Conservation (phyloP, 1,140 invertebrate species). For the Atta colombica region DNA sequence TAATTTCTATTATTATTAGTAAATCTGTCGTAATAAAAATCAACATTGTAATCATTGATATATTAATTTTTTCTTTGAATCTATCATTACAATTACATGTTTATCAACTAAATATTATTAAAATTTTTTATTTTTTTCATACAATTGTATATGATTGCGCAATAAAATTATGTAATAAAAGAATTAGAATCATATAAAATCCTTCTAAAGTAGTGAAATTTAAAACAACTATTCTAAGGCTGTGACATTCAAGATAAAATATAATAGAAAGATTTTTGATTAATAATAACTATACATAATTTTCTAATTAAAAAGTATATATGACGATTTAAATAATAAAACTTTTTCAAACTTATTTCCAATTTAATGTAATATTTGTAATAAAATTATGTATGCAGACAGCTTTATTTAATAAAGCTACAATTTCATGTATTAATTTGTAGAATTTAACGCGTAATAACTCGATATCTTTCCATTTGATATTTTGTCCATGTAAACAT, state of each 20-base stretch:
- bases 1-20: constrained; percentile 86
- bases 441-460: constrained; percentile 23
- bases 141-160: background rate
- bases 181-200: background rate
- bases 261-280: no score
- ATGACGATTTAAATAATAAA: background rate
- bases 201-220: background rate
- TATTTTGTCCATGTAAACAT: constrained; percentile 20
- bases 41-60: constrained; percentile 48
- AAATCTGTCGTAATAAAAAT: constrained; percentile 73
- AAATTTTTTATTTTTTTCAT: constrained; percentile 21
- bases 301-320: background rate
- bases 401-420: constrained; percentile 29
- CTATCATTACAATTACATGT: background rate
- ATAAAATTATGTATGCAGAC: background rate
- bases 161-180: constrained; percentile 1
- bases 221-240: background rate
- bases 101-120: background rate
- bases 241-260: background rate
- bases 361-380: constrained; percentile 32
- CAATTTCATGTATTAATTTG: constrained; percentile 40
- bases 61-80: constrained; percentile 49
- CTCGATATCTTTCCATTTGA: constrained; percentile 22
- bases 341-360: background rate
- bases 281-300: background rate